These are phyloP conservation scores for Strigops habroptila DNA, from an alignment of 2,113 vertebrate genomes.

Conservation along the genomic window DNA sequence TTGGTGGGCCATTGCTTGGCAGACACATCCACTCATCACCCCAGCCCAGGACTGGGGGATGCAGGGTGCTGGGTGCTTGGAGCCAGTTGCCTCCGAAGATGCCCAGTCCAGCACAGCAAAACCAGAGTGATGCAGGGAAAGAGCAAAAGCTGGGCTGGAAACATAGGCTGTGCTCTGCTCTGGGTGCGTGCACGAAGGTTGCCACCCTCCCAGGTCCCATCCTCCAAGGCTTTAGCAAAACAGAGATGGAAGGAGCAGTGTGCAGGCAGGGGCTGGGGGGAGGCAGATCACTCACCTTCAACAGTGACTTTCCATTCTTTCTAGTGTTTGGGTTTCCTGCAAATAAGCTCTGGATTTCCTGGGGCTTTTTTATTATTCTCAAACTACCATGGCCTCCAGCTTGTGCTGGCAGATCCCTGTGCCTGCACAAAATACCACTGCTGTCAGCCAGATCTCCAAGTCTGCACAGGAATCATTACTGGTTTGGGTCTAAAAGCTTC, in stretches of 20 bases:
- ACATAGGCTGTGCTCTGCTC: no score
- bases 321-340: neutral
- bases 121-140: neutral
- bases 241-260: neutral
- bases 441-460: neutral
- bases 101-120: accelerated
- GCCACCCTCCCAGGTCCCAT: accelerated
- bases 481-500: neutral
- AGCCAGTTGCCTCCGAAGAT: accelerated
- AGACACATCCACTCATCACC: accelerated
- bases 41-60: neutral
- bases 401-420: neutral
- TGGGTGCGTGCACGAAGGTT: accelerated
- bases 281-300: neutral
- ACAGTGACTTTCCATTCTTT: neutral
- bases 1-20: neutral
- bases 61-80: neutral
- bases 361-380: neutral
- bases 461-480: neutral
- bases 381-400: neutral
- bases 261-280: neutral
- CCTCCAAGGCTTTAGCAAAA: no score
- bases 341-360: slow-evolving; percentile 14
- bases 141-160: no score
- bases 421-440: neutral